phyloP scores from a whole-genome alignment of 2,888 invertebrate species.

The Acanthosepion lycidas region DNA sequence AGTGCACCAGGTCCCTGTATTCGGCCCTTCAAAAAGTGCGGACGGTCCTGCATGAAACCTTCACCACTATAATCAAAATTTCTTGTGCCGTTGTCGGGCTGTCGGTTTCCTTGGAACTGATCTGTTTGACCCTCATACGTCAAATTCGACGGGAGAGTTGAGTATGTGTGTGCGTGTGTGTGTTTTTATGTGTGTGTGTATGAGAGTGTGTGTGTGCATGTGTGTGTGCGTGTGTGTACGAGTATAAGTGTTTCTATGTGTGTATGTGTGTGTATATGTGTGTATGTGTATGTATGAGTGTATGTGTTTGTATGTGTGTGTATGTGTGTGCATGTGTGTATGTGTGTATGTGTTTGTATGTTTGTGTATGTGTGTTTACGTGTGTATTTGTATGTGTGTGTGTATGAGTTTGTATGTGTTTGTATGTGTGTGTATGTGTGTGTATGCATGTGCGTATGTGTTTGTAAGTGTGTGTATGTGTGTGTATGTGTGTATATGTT shows the following conservation, averaged over 20 bases:
- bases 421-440: neutral
- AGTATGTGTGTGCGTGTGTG: neutral
- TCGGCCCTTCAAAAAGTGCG: too few relatives aligned
- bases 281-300: neutral
- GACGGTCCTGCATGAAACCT: too few relatives aligned
- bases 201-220: neutral
- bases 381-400: neutral
- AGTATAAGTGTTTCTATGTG: slow-evolving; percentile 38
- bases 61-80: too few relatives aligned
- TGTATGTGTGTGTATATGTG: neutral
- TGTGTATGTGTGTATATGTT: neutral
- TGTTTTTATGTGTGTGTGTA: neutral
- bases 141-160: too few relatives aligned
- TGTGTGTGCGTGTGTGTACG: neutral
- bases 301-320: slow-evolving; percentile 46
- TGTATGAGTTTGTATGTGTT: neutral
- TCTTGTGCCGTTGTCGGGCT: too few relatives aligned
- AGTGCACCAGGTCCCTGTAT: too few relatives aligned
- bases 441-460: slow-evolving; percentile 43
- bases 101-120: neutral
- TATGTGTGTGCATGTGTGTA: neutral
- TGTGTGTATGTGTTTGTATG: slow-evolving; percentile 34
- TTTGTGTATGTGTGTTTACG: neutral
- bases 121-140: too few relatives aligned
- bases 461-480: neutral